phyloP scores from a whole-genome alignment of 2,113 vertebrate genomes.

The Perca schrenkii region DNA sequence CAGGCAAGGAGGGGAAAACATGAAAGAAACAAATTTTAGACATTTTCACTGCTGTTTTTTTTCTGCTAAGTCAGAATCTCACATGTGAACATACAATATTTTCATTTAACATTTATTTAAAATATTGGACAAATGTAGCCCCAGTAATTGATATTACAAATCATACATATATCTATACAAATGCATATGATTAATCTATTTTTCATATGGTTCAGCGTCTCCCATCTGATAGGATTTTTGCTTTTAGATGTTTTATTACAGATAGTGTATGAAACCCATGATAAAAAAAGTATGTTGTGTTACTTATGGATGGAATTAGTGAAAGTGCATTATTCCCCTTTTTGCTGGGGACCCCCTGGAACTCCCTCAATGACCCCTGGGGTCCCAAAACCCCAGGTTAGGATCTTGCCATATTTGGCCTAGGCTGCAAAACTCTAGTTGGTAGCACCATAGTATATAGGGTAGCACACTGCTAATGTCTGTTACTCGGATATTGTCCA shows the following conservation, averaged over 20 bases:
- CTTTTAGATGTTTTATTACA: too few species aligned
- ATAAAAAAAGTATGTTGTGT: too few species aligned
- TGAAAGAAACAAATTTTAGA: neutral
- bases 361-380: too few species aligned
- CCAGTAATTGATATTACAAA: neutral
- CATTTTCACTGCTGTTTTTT: too few species aligned
- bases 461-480: too few species aligned
- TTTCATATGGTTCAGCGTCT: neutral
- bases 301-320: too few species aligned
- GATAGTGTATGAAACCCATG: too few species aligned
- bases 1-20: neutral
- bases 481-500: constrained; percentile 37
- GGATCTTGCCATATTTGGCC: neutral
- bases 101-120: neutral
- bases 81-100: neutral
- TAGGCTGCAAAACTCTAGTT: neutral
- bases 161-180: neutral
- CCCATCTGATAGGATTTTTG: too few species aligned
- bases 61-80: neutral
- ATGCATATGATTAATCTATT: neutral
- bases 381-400: too few species aligned
- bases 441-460: too few species aligned
- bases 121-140: neutral
- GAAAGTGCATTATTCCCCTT: too few species aligned
- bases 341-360: too few species aligned